Conservation (phyloP, 2,888 invertebrate genomes). For the Chesias legatella region DNA sequence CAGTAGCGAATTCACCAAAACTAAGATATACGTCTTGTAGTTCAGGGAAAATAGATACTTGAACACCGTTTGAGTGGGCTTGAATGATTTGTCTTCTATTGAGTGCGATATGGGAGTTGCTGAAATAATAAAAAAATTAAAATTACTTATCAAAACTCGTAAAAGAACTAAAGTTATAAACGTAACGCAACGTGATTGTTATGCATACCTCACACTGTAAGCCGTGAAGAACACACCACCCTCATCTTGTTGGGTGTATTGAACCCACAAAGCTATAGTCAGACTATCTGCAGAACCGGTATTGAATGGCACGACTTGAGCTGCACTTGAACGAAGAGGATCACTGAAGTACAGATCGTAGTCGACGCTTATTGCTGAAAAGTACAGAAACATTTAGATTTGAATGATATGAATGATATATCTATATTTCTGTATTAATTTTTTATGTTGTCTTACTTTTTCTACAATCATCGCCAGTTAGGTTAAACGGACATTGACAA, state of each 20-base stretch:
- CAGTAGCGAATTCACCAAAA: slow-evolving; percentile 94
- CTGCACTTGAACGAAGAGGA: slow-evolving; percentile 92
- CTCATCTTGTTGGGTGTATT: slow-evolving; percentile 94
- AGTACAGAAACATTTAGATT: slow-evolving; percentile 12
- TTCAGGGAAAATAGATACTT: slow-evolving; percentile 93
- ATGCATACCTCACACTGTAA: slow-evolving; percentile 88
- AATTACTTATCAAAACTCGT: slow-evolving; percentile 2
- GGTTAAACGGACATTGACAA: slow-evolving; percentile 97
- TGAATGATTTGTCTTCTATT: slow-evolving; percentile 91
- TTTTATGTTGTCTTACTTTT: slow-evolving; percentile 95
- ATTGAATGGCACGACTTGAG: slow-evolving; percentile 95
- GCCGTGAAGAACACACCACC: slow-evolving; percentile 96
- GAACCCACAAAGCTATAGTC: slow-evolving; percentile 97
- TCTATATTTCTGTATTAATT: too few species aligned
- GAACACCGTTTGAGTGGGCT: slow-evolving; percentile 95
- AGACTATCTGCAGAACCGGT: slow-evolving; percentile 88
- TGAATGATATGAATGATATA: too few species aligned
- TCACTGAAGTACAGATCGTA: slow-evolving; percentile 98
- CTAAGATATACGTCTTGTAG: slow-evolving; percentile 93
- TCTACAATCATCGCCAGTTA: slow-evolving; percentile 97
- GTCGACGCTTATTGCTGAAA: slow-evolving; percentile 96
- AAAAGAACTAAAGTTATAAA: slow-evolving; percentile 1
- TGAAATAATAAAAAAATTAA: slow-evolving; percentile 46
- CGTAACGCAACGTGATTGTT: not conserved
- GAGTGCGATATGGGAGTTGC: slow-evolving; percentile 88